phyloP scores from a whole-genome alignment of 2,797 vertebrate species.

The Trematomus bernacchii region DNA sequence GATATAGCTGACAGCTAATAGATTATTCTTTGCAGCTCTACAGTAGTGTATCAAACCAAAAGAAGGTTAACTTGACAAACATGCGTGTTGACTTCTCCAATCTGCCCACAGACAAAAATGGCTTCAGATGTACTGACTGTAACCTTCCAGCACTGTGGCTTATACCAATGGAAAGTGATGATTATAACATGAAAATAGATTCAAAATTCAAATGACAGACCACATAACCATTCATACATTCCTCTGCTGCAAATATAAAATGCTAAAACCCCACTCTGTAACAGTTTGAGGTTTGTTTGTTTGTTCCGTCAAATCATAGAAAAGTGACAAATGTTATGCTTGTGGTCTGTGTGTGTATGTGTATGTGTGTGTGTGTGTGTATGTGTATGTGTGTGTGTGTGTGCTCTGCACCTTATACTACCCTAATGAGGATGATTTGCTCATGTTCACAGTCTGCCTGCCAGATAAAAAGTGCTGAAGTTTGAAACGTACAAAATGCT shows the following conservation, averaged over 20 bases:
- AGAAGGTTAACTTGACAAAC: conserved; percentile 3
- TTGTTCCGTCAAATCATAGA: conserved; percentile 3
- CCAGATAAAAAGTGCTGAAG: conserved; percentile 51
- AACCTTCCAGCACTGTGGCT: conserved; percentile 1
- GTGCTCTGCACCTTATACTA: conserved; percentile 2
- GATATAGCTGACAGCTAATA: no score
- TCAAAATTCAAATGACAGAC: not conserved
- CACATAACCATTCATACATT: not conserved
- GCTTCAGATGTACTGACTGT: not conserved
- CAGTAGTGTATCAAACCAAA: not conserved
- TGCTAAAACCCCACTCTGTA: not conserved
- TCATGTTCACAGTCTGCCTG: conserved; percentile 26
- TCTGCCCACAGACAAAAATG: not conserved
- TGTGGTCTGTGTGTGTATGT: conserved; percentile 21
- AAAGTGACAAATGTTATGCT: conserved; percentile 25
- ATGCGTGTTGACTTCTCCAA: not conserved
- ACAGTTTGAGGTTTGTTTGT: conserved; percentile 13
- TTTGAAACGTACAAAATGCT: conserved; percentile 50
- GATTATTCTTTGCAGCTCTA: no score
- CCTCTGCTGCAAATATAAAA: conserved; percentile 8
- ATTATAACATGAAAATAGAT: not conserved
- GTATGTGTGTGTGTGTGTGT: conserved; percentile 8
- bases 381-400: not conserved
- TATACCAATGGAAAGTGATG: conserved; percentile 14
- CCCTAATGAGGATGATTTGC: conserved; percentile 30